These are phyloP conservation scores for Patella ulyssiponensis DNA, from an alignment of 2,888 invertebrate genomes.

Conservation along the genomic window DNA sequence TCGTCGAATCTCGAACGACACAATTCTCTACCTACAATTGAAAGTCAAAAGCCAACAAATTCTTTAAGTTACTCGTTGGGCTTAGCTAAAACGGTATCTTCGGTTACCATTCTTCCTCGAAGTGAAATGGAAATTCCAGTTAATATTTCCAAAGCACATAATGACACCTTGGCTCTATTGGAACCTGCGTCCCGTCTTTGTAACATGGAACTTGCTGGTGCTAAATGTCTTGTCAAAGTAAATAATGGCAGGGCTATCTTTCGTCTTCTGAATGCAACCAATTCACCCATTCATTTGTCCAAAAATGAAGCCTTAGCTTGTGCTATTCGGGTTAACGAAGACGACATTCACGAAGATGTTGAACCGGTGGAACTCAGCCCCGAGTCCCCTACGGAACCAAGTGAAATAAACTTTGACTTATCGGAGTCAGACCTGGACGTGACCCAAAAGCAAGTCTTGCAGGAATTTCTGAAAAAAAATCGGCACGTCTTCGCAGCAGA, in stretches of 20 bases:
- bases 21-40: not conserved
- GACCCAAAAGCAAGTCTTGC: not conserved
- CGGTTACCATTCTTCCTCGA: not conserved
- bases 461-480: not conserved
- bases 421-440: conserved; percentile 16
- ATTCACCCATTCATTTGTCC: conserved; percentile 23
- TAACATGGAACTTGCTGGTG: not conserved
- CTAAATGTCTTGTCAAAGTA: not conserved
- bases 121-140: not conserved
- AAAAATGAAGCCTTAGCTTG: conserved; percentile 5
- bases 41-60: not conserved
- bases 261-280: conserved; percentile 33
- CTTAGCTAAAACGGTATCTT: not conserved
- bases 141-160: not conserved
- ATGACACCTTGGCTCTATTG: not conserved
- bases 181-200: not conserved
- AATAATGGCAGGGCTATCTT: not conserved
- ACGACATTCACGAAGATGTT: too few relatives aligned
- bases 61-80: not conserved
- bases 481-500: not conserved
- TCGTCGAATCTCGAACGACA: too few relatives aligned
- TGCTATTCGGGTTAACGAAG: too few relatives aligned
- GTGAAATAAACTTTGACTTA: conserved; percentile 22
- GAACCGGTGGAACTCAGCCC: not conserved
- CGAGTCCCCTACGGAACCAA: too few relatives aligned